These are phyloP conservation scores for Phyto melanocephala DNA, from an alignment of 2,888 invertebrate species.

Conservation along the genomic window DNA sequence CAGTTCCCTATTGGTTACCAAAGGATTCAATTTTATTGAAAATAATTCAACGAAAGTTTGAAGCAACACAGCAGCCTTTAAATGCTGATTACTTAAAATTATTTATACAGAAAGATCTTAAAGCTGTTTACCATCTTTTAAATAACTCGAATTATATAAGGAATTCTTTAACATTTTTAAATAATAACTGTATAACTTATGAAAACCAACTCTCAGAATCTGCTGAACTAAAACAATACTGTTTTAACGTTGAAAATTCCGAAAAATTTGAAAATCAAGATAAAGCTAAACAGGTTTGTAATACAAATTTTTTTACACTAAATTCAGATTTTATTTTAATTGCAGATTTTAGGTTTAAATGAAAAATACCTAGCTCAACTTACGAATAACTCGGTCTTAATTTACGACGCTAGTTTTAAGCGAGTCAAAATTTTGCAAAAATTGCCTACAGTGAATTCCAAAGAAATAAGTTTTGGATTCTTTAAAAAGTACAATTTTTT, in stretches of 20 bases:
- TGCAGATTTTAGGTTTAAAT: constrained; percentile 65
- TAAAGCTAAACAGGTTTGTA: constrained; percentile 60
- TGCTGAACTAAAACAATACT: background rate
- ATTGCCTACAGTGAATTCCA: constrained; percentile 66
- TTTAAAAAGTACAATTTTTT: constrained; percentile 67
- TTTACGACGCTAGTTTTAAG: constrained; percentile 65
- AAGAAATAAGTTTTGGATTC: constrained; percentile 66
- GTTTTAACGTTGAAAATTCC: background rate
- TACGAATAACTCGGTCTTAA: constrained; percentile 66
- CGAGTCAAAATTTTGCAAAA: constrained; percentile 54
- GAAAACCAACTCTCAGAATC: background rate
- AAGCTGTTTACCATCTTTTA: background rate
- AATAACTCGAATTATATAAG: background rate
- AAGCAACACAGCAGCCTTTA: background rate
- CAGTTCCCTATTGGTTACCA: constrained; percentile 67
- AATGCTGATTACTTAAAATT: constrained; percentile 9
- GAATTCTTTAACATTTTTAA: constrained; percentile 24
- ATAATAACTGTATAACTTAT: constrained; percentile 25
- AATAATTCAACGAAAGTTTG: constrained; percentile 23
- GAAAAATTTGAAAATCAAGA: constrained; percentile 38
- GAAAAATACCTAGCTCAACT: constrained; percentile 61
- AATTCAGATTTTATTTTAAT: background rate
- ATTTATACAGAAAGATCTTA: constrained; percentile 23
- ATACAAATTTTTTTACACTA: background rate
- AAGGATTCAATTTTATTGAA: constrained; percentile 61